Percentiles rank a stretch among this genome's conserved stretches.
Conservation (phyloP, 2,888 invertebrate species). For the Agonopterix subpropinquella region DNA sequence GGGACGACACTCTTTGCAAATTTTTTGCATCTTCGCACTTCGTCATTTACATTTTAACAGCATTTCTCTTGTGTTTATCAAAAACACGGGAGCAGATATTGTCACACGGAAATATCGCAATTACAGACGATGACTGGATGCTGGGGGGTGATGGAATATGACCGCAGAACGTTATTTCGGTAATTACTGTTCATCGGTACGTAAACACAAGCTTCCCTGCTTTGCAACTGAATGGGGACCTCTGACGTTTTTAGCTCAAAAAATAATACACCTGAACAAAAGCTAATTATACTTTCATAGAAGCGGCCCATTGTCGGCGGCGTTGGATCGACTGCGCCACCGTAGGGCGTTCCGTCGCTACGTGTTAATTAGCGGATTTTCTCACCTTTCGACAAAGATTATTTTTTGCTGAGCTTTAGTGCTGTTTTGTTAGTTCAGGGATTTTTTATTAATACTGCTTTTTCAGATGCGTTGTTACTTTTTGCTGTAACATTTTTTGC, state of each 20-base stretch:
- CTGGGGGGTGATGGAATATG: slow-evolving; percentile 40
- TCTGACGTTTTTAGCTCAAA: slow-evolving; percentile 38
- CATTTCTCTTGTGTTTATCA: slow-evolving; percentile 7
- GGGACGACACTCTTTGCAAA: slow-evolving; percentile 27
- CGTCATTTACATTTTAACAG: slow-evolving; percentile 36
- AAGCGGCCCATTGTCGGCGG: slow-evolving; percentile 34
- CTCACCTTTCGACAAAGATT: slow-evolving; percentile 62
- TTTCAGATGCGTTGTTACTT: slow-evolving; percentile 4
- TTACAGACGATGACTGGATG: slow-evolving; percentile 56
- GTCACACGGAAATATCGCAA: slow-evolving; percentile 27
- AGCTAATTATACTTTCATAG: slow-evolving; percentile 63
- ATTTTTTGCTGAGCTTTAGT: slow-evolving; percentile 35
- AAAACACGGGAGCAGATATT: slow-evolving; percentile 4
- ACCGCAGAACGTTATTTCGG: slow-evolving; percentile 34
- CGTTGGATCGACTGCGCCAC: slow-evolving; percentile 28
- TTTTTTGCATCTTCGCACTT: slow-evolving; percentile 20
- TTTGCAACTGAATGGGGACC: slow-evolving; percentile 52
- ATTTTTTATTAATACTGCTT: slow-evolving; percentile 29
- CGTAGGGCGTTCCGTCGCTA: slow-evolving; percentile 26
- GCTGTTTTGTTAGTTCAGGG: slow-evolving; percentile 26
- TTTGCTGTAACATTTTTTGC: background rate
- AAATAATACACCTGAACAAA: slow-evolving; percentile 62
- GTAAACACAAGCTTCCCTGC: slow-evolving; percentile 50
- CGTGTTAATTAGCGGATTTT: slow-evolving; percentile 68
- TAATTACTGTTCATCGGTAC: slow-evolving; percentile 58